Evolutionary conservation across 2,888 invertebrate genomes (phyloP).

Genomic region (Callimorpha dominula): DNA sequence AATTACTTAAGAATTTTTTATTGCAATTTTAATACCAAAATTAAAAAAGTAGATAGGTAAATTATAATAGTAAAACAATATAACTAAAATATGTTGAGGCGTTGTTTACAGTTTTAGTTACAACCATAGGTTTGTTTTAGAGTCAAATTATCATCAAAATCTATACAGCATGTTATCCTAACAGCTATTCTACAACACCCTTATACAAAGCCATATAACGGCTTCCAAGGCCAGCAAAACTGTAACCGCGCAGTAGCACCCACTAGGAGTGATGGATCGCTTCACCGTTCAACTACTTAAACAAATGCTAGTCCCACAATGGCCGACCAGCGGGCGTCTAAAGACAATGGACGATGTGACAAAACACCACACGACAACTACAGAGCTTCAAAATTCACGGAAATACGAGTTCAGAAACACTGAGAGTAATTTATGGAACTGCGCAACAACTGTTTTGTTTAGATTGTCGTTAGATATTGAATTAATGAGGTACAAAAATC

Average conservation of each 20-base stretch:
- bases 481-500: slow-evolving; percentile 14
- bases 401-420: slow-evolving; percentile 60
- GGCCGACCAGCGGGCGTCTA: slow-evolving; percentile 63
- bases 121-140: background rate
- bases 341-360: slow-evolving; percentile 65
- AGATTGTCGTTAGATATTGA: slow-evolving; percentile 43
- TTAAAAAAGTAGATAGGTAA: too few species aligned
- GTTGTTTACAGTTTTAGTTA: background rate
- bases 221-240: slow-evolving; percentile 35
- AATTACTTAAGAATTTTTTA: too few species aligned
- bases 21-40: too few species aligned
- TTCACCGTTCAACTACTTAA: slow-evolving; percentile 62
- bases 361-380: slow-evolving; percentile 58
- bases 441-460: slow-evolving; percentile 48
- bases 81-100: background rate
- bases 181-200: slow-evolving; percentile 23
- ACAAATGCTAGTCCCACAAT: slow-evolving; percentile 53
- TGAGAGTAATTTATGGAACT: slow-evolving; percentile 65
- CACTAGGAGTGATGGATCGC: slow-evolving; percentile 69
- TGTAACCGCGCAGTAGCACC: slow-evolving; percentile 79
- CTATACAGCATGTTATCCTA: slow-evolving; percentile 12
- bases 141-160: slow-evolving; percentile 1
- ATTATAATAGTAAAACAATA: too few species aligned
- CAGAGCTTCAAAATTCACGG: slow-evolving; percentile 59
- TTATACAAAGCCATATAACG: slow-evolving; percentile 34